A percentile compares a stretch with the other conserved stretches of the same genome.
These are phyloP conservation scores for Orthosia incerta DNA, from an alignment of 2,888 invertebrate genomes.

Conservation along the genomic window DNA sequence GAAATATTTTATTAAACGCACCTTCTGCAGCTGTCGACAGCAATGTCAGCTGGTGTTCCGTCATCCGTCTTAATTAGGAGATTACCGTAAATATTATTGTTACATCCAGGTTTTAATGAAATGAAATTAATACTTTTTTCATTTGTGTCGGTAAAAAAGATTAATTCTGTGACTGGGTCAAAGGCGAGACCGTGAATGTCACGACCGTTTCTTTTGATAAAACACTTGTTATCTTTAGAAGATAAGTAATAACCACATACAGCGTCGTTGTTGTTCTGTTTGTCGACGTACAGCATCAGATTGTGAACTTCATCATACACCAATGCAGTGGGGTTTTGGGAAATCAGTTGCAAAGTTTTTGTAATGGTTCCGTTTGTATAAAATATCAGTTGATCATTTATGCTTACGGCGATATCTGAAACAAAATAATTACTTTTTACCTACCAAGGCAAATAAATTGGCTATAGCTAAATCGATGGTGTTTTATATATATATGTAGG, in stretches of 20 bases:
- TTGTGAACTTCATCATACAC: too few relatives aligned
- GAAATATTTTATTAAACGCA: slow-evolving; percentile 76
- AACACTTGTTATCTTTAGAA: slow-evolving; percentile 80
- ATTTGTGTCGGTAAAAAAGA: slow-evolving; percentile 95
- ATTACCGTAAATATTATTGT: slow-evolving; percentile 80
- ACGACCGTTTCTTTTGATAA: slow-evolving; percentile 80
- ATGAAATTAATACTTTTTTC: slow-evolving; percentile 92
- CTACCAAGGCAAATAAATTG: too few relatives aligned
- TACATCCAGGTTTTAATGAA: slow-evolving; percentile 78
- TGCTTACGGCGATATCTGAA: slow-evolving; percentile 88
- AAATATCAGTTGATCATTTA: slow-evolving; percentile 92
- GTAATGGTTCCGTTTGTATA: slow-evolving; percentile 84
- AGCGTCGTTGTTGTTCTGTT: too few relatives aligned
- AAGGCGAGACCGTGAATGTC: slow-evolving; percentile 93
- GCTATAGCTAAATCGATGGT: too few relatives aligned
- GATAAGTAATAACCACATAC: slow-evolving; percentile 35
- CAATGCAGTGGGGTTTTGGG: background rate
- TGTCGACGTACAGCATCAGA: too few relatives aligned
- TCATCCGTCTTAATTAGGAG: slow-evolving; percentile 84
- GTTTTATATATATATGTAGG: too few relatives aligned
- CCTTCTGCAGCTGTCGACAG: slow-evolving; percentile 95
- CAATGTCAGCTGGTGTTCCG: slow-evolving; percentile 93
- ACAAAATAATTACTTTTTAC: slow-evolving; percentile 71
- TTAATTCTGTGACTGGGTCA: slow-evolving; percentile 92
- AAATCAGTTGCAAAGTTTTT: background rate